phyloP scores from a whole-genome alignment of 2,888 invertebrate genomes.

The Ashinkailepas kermadecensis region DNA sequence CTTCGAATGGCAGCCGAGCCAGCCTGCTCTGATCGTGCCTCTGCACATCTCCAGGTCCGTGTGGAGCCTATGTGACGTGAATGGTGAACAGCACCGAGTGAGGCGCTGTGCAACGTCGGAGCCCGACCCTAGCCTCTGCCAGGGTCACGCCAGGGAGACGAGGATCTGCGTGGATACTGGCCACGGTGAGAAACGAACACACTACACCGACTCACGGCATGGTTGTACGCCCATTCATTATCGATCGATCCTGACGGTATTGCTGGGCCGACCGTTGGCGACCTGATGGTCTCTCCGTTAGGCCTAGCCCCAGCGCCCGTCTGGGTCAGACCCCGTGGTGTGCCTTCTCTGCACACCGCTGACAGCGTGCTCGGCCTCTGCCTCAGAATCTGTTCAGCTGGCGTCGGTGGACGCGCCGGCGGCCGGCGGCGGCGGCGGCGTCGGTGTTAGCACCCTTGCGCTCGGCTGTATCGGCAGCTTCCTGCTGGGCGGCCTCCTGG shows the following conservation, averaged over 20 bases:
- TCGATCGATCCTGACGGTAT: too few relatives aligned
- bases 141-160: conserved; percentile 60
- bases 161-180: conserved; percentile 50
- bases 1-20: too few relatives aligned
- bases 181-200: not conserved
- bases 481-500: not conserved
- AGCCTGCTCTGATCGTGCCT: not conserved
- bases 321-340: too few relatives aligned
- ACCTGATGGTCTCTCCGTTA: too few relatives aligned
- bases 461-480: not conserved
- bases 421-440: not conserved
- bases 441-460: not conserved
- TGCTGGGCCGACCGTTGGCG: too few relatives aligned
- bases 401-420: not conserved
- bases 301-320: too few relatives aligned
- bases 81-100: conserved; percentile 59
- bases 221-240: too few relatives aligned
- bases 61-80: conserved; percentile 59
- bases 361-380: not conserved
- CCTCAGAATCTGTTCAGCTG: not conserved
- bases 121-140: conserved; percentile 54
- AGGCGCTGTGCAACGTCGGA: conserved; percentile 55
- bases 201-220: too few relatives aligned
- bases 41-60: conserved; percentile 48
- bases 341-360: too few relatives aligned